Conservation (phyloP, 2,888 invertebrate species). For the Belgica antarctica region DNA sequence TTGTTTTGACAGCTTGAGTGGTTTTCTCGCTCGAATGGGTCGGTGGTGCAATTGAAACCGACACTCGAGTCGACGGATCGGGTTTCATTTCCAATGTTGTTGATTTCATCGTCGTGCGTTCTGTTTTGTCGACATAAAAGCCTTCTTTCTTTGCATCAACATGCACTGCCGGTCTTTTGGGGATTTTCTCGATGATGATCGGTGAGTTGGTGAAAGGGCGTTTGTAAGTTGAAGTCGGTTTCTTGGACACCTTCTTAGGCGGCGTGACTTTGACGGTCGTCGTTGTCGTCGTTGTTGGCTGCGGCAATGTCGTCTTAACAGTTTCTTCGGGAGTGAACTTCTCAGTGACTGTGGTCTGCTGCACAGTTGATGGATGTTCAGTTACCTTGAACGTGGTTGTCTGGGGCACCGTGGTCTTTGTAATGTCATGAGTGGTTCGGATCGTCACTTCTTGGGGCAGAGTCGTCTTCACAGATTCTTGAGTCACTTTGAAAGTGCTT, state of each 20-base stretch:
- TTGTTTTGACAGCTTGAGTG: conserved; percentile 12
- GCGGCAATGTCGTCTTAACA: conserved; percentile 49
- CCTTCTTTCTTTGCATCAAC: conserved; percentile 5
- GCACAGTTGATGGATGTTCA: conserved; percentile 50
- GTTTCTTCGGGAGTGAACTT: conserved; percentile 47
- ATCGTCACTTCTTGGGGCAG: conserved; percentile 56
- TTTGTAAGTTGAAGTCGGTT: background rate
- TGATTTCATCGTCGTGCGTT: conserved; percentile 34
- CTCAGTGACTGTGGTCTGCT: background rate
- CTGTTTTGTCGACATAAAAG: conserved; percentile 36
- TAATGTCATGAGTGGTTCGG: conserved; percentile 49
- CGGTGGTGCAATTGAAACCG: no score
- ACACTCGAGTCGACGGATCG: conserved; percentile 36
- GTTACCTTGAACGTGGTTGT: conserved; percentile 49
- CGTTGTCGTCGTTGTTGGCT: conserved; percentile 44
- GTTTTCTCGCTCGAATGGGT: background rate
- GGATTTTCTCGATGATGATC: conserved; percentile 14
- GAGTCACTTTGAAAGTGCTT: no score
- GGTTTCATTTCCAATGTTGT: conserved; percentile 38
- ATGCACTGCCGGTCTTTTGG: conserved; percentile 13
- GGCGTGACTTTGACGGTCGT: conserved; percentile 46
- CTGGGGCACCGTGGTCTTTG: background rate
- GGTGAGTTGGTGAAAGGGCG: conserved; percentile 23
- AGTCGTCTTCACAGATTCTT: conserved; percentile 46
- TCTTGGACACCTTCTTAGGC: conserved; percentile 23